Base-by-base conservation (phyloP, 2,888 invertebrate genomes). In the Lasius platythorax region DNA sequence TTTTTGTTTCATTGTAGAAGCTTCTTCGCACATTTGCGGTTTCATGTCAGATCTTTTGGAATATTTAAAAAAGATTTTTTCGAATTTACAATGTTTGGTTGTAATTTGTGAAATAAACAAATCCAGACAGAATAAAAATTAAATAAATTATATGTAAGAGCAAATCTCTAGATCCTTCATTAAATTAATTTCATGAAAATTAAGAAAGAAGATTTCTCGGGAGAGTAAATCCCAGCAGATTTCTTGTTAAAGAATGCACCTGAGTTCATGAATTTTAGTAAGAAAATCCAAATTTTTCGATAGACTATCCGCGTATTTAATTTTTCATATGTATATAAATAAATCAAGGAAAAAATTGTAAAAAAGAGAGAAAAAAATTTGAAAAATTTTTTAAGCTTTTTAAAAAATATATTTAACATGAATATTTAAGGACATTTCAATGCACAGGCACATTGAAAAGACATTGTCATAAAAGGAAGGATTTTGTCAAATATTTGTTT, bases 401-500 rank as follows among this genome's bases (percentile, higher is more conserved):
- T 23, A 8, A 12, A 30, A 78, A 9, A 61, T 28, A 46, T 23
- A 46, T 33, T 61, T 61, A 61, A 50, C 3, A 18, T 4, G n/a
- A 58, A 79, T 30, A 53, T 53, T n/a, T 40, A 15, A 50, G 46
- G 28, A 43, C 64, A 3, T 8, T 37, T 58, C 23, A 46, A 15
- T 28, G 18, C 8, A 30, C 33, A 8, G 15, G 23, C 15, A 18
- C 15, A 37, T 53, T 30, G 40, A 40, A 78, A 56, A 46, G 4
- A 46, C 50, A 15, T 50, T 30, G 28, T 75, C 11, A 68, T 18
- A 68, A 56, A n/a, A 53, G 28, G 33, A 11, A 50, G n/a, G 8
- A 50, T 56, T 56, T n/a, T 4, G 53, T 68, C 56, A 78, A 79
- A 46, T 46, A 61, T 72, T 79, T 79, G 18, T 61, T 61, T 37